phyloP scores from a whole-genome alignment of 2,113 vertebrate species.

The Caracal caracal region DNA sequence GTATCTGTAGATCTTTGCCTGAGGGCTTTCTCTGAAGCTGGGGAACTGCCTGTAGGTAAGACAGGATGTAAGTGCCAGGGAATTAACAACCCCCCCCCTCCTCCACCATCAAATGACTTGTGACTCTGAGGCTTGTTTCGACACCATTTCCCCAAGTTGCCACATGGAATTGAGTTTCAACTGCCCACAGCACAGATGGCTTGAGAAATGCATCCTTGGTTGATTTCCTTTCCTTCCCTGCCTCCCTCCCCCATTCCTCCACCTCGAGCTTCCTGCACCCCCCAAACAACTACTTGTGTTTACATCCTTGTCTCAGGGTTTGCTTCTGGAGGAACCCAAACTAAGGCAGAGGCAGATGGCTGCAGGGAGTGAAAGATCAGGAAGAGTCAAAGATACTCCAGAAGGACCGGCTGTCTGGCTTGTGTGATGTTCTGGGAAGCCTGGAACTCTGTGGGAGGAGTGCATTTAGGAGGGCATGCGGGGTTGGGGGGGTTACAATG shows the following conservation, averaged over 20 bases:
- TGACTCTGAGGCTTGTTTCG: conserved; percentile 26
- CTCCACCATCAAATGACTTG: neutral
- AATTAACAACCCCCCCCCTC: neutral
- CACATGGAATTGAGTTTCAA: neutral
- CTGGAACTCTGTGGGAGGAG: neutral
- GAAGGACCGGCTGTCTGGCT: neutral
- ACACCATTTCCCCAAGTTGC: neutral
- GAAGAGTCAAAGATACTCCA: neutral
- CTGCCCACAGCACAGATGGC: neutral
- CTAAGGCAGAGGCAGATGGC: neutral
- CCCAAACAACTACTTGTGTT: neutral
- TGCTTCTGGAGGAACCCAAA: neutral
- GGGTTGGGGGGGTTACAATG: no score
- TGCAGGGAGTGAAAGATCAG: neutral
- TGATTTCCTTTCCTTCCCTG: neutral
- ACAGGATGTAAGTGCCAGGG: neutral
- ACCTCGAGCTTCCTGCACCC: neutral
- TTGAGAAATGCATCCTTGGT: neutral
- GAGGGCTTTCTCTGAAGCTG: neutral
- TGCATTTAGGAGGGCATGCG: neutral
- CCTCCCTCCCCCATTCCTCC: neutral
- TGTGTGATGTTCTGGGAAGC: neutral
- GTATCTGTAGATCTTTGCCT: neutral
- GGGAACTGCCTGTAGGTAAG: neutral
- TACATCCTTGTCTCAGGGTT: neutral